Conservation (phyloP, 2,113 vertebrate species). For the Mustelus asterias region DNA sequence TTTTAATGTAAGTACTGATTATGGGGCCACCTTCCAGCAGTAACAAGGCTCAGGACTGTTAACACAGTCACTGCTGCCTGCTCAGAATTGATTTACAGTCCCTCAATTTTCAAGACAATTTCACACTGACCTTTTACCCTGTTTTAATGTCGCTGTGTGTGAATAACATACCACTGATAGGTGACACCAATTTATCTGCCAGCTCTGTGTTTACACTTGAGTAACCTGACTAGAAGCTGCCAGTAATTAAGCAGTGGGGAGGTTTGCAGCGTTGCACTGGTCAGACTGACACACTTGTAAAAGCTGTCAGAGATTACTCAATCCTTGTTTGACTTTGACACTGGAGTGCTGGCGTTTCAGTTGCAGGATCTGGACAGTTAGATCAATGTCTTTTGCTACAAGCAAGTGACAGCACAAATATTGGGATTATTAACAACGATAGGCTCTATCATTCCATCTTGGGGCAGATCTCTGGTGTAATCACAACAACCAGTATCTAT, state of each 20-base stretch:
- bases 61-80: background rate
- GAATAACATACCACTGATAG: background rate
- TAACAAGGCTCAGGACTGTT: background rate
- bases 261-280: background rate
- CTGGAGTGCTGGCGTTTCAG: background rate
- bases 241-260: background rate
- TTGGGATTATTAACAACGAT: background rate
- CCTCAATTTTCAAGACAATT: background rate
- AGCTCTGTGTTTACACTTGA: background rate
- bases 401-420: background rate
- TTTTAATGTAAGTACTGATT: slow-evolving; percentile 76
- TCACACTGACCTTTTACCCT: background rate
- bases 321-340: background rate
- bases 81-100: background rate
- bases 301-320: background rate
- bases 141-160: background rate
- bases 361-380: background rate
- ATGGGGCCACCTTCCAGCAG: background rate
- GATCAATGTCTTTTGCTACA: background rate
- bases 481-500: no score
- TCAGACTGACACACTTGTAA: background rate
- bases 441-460: background rate
- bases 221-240: background rate
- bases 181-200: background rate
- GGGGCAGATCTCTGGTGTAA: background rate